Evolutionary conservation across 2,797 vertebrate genomes (phyloP), one percentile per base, ranked within the genome.

Genomic region (Sebastes umbrosus): DNA sequence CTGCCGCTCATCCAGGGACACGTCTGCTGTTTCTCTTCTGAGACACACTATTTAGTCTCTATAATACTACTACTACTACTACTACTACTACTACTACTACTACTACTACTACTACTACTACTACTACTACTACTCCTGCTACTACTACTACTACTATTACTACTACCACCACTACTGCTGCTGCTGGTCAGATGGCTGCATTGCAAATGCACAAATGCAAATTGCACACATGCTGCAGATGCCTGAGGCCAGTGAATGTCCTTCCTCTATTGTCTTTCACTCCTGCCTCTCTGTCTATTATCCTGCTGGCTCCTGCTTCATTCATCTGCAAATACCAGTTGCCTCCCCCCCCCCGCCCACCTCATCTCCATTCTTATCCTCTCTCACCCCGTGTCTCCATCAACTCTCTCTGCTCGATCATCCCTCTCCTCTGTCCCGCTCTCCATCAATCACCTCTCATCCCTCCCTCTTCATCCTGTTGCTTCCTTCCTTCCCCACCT

Each of bases 301-400:
- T 75, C 62, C 62, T 36, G 32, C 50, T n/a, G 36, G 36, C 36
- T 39, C 12, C 70, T 66, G 62, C 63, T 43, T 69, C 68, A 81
- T 81, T 83, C 80, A 81, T 76, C 46, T 83, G 68, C 60, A 62
- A 69, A 69, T 75, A 83, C 73, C 52, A 78, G 83, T 75, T 80
- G 77, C 74, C 60, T 27, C 24, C 24, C 32, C 34, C 27, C 71
- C 71, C 8, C 46, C 20, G 1, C 54, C 20, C 12, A 34, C 79
- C 31, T 43, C 39, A 29, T 22, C 69, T 25, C 60, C 54, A 27
- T 58, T 52, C 60, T 69, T 27, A 18, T 20, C 29, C 32, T 62
- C 69, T 65, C 64, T 64, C 63, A 77, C 69, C 66, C 39, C 7
- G 1, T 63, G 24, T 46, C 64, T 50, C 74, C 58, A 31, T 29